Evolutionary conservation across 1,140 invertebrate species (phyloP), one percentile per base, ranked within the genome.

Genomic region (Portunus trituberculatus): DNA sequence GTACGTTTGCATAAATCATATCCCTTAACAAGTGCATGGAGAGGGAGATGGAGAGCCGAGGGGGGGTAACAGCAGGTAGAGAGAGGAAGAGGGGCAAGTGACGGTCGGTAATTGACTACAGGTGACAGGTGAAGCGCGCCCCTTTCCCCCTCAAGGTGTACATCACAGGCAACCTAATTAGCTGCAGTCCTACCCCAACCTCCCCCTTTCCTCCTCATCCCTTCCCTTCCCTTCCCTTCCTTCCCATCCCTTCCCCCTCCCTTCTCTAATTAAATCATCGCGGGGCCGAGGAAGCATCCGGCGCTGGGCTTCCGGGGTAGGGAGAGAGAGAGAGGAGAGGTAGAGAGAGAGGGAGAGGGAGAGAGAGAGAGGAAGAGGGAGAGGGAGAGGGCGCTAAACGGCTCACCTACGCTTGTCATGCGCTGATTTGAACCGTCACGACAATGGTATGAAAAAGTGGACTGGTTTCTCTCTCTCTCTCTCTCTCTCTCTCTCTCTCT

Each of bases 61-160:
- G n/a, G n/a, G n/a, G n/a, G n/a, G n/a, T n/a, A n/a, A n/a, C n/a
- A 59, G 52, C 52, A 20, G 16, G 8, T 2, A 20, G 52, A 59
- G 16, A 20, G 52, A 20, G 16, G 16, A 20, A 20, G 52, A 59
- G 12, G 52, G 52, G 52, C 52, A 20, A 25, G 25, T 76, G 67
- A n/a, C 67, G 12, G 67, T n/a, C 67, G 20, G 67, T 76, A n/a
- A 76, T 76, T 76, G n/a, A 76, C 12, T 76, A n/a, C 67, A 76
- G 67, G 67, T 76, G 25, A 76, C 67, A n/a, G 67, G 67, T 25
- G 39, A 90, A 48, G 39, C 12, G 45, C 84, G 10, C 46, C 89
- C 31, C 89, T 91, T n/a, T 91, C 52, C 67, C 67, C 67, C 67
- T 76, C n/a, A 76, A 76, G 67, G 67, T 76, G 67, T 76, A 76